Conservation (phyloP, 2,888 invertebrate genomes). For the Pyrrhia umbra region DNA sequence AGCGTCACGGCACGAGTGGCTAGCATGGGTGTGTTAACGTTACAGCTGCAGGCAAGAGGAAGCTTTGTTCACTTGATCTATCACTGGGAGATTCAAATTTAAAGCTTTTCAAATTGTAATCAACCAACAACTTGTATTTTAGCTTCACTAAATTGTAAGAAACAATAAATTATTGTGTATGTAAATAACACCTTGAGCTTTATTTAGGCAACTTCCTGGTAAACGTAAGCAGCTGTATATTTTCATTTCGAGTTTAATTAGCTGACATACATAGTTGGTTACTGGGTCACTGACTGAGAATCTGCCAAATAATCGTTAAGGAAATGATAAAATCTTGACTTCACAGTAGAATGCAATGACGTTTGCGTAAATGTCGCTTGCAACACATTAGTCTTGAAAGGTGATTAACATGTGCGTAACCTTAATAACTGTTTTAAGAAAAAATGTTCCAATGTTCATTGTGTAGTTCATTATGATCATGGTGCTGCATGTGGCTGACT, state of each 20-base stretch:
- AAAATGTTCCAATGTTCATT: conserved; percentile 2
- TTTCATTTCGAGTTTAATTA: conserved; percentile 63
- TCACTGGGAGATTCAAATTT: conserved; percentile 85
- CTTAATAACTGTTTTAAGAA: conserved; percentile 4
- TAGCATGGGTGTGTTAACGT: conserved; percentile 80
- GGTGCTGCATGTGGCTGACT: conserved; percentile 7
- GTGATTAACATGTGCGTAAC: conserved; percentile 14
- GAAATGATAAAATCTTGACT: conserved; percentile 51
- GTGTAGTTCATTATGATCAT: conserved; percentile 4
- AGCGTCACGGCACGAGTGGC: conserved; percentile 79
- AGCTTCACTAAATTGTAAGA: conserved; percentile 90
- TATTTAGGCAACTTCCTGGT: conserved; percentile 85
- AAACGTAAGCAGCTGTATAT: conserved; percentile 71
- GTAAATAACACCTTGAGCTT: conserved; percentile 88
- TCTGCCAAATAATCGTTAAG: conserved; percentile 62
- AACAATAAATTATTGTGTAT: conserved; percentile 91
- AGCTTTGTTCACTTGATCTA: conserved; percentile 84
- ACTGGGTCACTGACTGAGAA: conserved; percentile 64
- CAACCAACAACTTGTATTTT: conserved; percentile 89
- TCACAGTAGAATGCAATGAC: conserved; percentile 29
- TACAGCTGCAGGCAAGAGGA: conserved; percentile 82
- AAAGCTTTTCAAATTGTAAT: conserved; percentile 89
- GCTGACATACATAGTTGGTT: conserved; percentile 63
- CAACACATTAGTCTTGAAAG: conserved; percentile 17
- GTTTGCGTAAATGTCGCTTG: conserved; percentile 18